A percentile compares a stretch with the other conserved stretches of the same genome.
phyloP scores from a whole-genome alignment of 2,888 invertebrate species.

The Diachrysia chrysitis region DNA sequence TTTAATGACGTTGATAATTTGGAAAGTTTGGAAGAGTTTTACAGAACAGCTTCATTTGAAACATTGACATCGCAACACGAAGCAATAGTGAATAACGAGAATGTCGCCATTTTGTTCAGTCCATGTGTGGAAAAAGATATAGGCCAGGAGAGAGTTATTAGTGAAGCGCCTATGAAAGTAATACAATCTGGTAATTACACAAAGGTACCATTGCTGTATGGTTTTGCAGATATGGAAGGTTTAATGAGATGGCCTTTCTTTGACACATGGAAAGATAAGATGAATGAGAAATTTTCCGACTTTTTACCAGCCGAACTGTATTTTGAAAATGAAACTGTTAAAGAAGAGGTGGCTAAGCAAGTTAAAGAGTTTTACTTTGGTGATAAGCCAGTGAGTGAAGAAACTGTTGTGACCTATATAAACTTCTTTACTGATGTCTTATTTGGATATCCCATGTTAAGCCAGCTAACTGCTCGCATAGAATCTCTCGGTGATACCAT shows the following conservation, averaged over 20 bases:
- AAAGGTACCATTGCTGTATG: slow-evolving; percentile 59
- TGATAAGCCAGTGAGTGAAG: slow-evolving; percentile 45
- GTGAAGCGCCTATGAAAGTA: slow-evolving; percentile 50
- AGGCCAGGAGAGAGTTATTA: slow-evolving; percentile 51
- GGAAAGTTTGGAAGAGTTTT: slow-evolving; percentile 70
- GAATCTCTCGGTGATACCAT: slow-evolving; percentile 60
- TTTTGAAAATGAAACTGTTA: slow-evolving; percentile 61
- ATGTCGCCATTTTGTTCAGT: slow-evolving; percentile 47
- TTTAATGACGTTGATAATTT: slow-evolving; percentile 66
- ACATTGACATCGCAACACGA: slow-evolving; percentile 42
- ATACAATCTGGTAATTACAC: slow-evolving; percentile 48
- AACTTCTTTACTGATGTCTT: slow-evolving; percentile 73
- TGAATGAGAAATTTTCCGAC: slow-evolving; percentile 67
- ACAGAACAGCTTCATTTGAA: slow-evolving; percentile 64
- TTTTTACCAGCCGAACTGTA: slow-evolving; percentile 68
- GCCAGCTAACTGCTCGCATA: slow-evolving; percentile 57
- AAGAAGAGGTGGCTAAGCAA: slow-evolving; percentile 54
- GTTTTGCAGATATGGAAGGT: slow-evolving; percentile 69
- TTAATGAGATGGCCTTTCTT: slow-evolving; percentile 48
- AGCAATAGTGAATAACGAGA: slow-evolving; percentile 26
- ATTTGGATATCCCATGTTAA: slow-evolving; percentile 66
- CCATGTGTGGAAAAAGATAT: slow-evolving; percentile 67
- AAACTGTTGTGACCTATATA: slow-evolving; percentile 51
- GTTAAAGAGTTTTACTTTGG: slow-evolving; percentile 71
- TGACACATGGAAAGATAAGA: slow-evolving; percentile 54